Base-by-base conservation (phyloP, 2,797 vertebrate genomes). In the Sebastes flavidus region DNA sequence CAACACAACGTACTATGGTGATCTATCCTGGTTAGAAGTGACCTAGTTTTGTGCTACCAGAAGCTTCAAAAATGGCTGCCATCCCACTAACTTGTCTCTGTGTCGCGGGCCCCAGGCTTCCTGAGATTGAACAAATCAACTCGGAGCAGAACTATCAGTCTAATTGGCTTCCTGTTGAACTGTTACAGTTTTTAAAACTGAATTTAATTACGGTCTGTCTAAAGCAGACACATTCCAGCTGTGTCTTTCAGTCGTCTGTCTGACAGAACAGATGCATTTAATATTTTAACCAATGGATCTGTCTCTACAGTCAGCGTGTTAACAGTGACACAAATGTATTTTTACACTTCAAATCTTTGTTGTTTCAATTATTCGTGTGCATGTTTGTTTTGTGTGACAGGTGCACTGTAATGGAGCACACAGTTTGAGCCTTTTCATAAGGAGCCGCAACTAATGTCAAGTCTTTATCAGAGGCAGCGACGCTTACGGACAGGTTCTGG, bases 181-280 rank as follows among this genome's bases (percentile, higher is more conserved):
- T 29, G 25, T 24, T 29, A 8, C 16, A 13, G 32, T 55, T 49
- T 27, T 54, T n/a, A 24, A 36, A 36, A 62, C 11, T 38, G 25
- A 54, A 62, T 66, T 38, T 18, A 49, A 38, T 71, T 27, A 8
- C 20, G 36, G 42, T 38, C 9, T 61, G 65, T 49, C 29, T n/a
- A 4, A 46, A n/a, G 2, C 29, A 52, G 70, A 77, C 32, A n/a
- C 13, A 8, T 1, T 14, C 62, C 70, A 75, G 66, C 65, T 60
- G 67, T 56, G n/a, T 55, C 78, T 58, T 60, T 30, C 58, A 27
- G 24, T 36, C 30, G 0, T 58, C 25, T 22, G 42, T 56, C 72
- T 63, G 63, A 58, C 46, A 63, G 29, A 75, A 67, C 75, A 85
- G 63, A 77, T 69, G 62, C 13, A 16, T 22, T 49, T 32, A 2